These are phyloP conservation scores for Felis catus DNA, from an alignment of 2,113 vertebrate genomes.

Conservation along the genomic window F.catus_Fca126_mat1.0 CM031423.1:76824001-76824500, in stretches of 20 bases:
- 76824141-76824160: too few species aligned
- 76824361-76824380: background rate
- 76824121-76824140: too few species aligned
- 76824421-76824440: background rate
- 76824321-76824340: background rate
- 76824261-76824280: background rate
- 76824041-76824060: too few species aligned
- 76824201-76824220: background rate
- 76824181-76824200: too few species aligned
- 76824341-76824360: background rate
- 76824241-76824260: background rate
- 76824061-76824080: too few species aligned
- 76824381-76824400: background rate
- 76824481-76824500: fast-evolving
- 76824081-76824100: too few species aligned
- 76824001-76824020: too few species aligned
- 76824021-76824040: too few species aligned
- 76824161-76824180: too few species aligned
- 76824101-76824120: too few species aligned
- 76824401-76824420: background rate
- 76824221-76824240: background rate
- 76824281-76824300: background rate
- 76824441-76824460: fast-evolving
- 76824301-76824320: too few species aligned
- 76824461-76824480: background rate